Base-by-base conservation (phyloP, 2,113 vertebrate genomes). In the Rhipidura dahli region DNA sequence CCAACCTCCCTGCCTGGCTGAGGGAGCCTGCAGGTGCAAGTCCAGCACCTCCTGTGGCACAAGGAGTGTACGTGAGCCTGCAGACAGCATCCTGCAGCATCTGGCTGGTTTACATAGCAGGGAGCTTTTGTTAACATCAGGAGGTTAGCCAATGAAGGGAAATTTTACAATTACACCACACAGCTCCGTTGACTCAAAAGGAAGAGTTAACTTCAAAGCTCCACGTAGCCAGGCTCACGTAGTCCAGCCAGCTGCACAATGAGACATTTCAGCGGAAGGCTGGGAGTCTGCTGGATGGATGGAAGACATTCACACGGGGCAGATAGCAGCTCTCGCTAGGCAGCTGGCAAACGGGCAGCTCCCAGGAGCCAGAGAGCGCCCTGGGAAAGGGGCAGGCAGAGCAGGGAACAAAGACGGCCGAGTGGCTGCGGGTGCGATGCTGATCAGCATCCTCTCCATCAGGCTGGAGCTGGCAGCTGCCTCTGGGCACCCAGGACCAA, bases 161-260 rank as follows among this genome's bases (percentile, higher is more conserved):
- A 89, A 96, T 93, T 95, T 96, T 96, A 97, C 90, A 97, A 96
- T 97, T 96, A 88, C 91, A 90, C 79, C 95, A 96, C 91, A 93
- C 68, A 97, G 90, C 83, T 94, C 87, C 21, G 72, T 92, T 93
- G 86, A 94, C 71, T 95, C 90, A 81, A 96, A 97, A 96, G 92
- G 91, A 93, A 96, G 93, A 97, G 88, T 93, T 63, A 90, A 88
- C 93, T 96, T 96, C 96, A 97, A 96, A 96, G 96, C 72, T 95
- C 86, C 91, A 91, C 87, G 60, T 94, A 90, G 78, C 65, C 54
- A 77, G 87, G 91, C 96, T 96, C 95, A 96, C 90, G 87, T 95
- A 94, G 79, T 12, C 94, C 13, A 10, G 94, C 86, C 95, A 96
- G 94, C 94, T 94, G 92, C 95, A 97, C 94, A 96, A 94, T 89